Conservation (phyloP, 2,888 invertebrate species). For the Tenodera sinensis region DNA sequence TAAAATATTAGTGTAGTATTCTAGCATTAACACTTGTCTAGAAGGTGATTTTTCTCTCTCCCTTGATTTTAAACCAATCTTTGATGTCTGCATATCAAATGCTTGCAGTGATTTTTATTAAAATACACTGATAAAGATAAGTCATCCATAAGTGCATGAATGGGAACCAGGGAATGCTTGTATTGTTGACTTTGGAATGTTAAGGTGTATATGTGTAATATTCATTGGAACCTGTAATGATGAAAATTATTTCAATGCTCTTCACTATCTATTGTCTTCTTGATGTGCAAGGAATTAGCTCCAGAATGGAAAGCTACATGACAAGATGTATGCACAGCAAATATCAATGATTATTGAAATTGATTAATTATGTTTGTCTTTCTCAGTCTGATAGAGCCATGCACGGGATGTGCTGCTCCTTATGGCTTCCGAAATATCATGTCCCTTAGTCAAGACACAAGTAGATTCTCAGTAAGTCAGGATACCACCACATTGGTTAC, state of each 20-base stretch:
- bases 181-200: background rate
- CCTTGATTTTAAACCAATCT: no score
- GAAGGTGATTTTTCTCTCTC: no score
- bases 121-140: no score
- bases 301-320: background rate
- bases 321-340: background rate
- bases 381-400: slow-evolving; percentile 65
- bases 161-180: background rate
- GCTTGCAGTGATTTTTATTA: no score
- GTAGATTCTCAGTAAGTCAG: slow-evolving; percentile 78
- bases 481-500: background rate
- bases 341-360: background rate
- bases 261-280: background rate
- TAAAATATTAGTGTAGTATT: no score
- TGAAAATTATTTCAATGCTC: background rate
- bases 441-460: slow-evolving; percentile 79
- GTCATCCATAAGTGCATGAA: background rate
- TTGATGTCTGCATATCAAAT: no score
- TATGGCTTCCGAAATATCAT: slow-evolving; percentile 96
- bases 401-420: slow-evolving; percentile 82
- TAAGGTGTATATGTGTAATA: background rate
- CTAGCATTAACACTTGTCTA: no score
- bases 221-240: background rate
- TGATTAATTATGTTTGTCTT: slow-evolving; percentile 18
- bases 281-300: background rate